phyloP scores from a whole-genome alignment of 2,888 invertebrate species.

The Zootermopsis nevadensis region DNA sequence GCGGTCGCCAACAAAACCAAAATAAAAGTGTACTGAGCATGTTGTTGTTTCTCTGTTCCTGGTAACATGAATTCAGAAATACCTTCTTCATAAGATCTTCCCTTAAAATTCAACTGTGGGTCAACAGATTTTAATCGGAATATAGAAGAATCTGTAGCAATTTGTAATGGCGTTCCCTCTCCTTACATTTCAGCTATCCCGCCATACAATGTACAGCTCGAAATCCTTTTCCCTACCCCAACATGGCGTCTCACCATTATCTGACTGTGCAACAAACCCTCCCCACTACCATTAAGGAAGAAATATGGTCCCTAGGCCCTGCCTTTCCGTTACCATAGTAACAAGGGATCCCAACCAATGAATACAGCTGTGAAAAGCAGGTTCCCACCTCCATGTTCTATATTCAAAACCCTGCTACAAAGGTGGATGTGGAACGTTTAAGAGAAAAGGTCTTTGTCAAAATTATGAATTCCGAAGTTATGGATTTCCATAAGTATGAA shows the following conservation, averaged over 20 bases:
- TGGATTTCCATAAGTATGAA: not conserved
- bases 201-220: not conserved
- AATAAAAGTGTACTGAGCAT: too few relatives aligned
- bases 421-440: not conserved
- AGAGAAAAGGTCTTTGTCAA: too few relatives aligned
- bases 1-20: too few relatives aligned
- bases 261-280: slow-evolving; percentile 31
- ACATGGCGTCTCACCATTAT: slow-evolving; percentile 34
- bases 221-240: not conserved
- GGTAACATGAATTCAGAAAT: too few relatives aligned
- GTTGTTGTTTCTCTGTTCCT: too few relatives aligned
- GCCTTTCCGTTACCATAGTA: slow-evolving; percentile 48
- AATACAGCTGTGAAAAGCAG: not conserved
- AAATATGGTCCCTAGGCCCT: slow-evolving; percentile 49
- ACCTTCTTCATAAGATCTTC: not conserved
- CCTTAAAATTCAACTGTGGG: not conserved
- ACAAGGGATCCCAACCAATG: slow-evolving; percentile 38
- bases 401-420: not conserved
- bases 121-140: not conserved
- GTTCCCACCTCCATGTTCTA: slow-evolving; percentile 4
- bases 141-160: not conserved
- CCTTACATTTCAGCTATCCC: not conserved
- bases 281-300: slow-evolving; percentile 43
- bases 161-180: not conserved
- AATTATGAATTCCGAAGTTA: not conserved